These are phyloP conservation scores for Ariopsis seemanni DNA, from an alignment of 2,113 vertebrate species.

Conservation along the genomic window DNA sequence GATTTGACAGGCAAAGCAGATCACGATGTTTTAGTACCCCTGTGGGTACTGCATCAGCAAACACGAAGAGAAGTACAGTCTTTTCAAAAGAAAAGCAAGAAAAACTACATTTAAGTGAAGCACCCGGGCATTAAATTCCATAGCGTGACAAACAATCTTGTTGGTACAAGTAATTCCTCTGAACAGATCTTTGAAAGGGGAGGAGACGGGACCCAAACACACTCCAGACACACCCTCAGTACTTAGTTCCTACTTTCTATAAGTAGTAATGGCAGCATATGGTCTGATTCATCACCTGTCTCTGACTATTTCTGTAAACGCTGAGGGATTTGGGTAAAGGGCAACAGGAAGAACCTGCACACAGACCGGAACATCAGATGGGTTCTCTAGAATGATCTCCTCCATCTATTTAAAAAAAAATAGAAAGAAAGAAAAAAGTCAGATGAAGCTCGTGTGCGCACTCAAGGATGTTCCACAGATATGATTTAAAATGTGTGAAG, in stretches of 20 bases:
- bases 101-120: background rate
- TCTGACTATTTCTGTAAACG: conserved; percentile 82
- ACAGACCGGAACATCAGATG: conserved; percentile 86
- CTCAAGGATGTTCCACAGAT: background rate
- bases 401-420: conserved; percentile 77
- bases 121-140: background rate
- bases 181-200: background rate
- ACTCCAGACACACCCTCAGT: background rate
- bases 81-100: background rate
- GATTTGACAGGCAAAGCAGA: conserved; percentile 7
- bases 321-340: conserved; percentile 85
- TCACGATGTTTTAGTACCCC: background rate
- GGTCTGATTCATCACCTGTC: conserved; percentile 75
- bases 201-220: too few species aligned
- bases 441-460: background rate
- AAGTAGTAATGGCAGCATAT: background rate
- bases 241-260: conserved; percentile 13
- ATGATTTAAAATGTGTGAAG: background rate
- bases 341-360: conserved; percentile 89
- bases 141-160: background rate
- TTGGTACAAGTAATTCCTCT: background rate
- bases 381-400: conserved; percentile 90
- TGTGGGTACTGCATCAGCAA: background rate
- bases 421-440: background rate
- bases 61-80: background rate